Base-by-base conservation (phyloP, 2,113 vertebrate species). In the pig (Sus scrofa) region DNA sequence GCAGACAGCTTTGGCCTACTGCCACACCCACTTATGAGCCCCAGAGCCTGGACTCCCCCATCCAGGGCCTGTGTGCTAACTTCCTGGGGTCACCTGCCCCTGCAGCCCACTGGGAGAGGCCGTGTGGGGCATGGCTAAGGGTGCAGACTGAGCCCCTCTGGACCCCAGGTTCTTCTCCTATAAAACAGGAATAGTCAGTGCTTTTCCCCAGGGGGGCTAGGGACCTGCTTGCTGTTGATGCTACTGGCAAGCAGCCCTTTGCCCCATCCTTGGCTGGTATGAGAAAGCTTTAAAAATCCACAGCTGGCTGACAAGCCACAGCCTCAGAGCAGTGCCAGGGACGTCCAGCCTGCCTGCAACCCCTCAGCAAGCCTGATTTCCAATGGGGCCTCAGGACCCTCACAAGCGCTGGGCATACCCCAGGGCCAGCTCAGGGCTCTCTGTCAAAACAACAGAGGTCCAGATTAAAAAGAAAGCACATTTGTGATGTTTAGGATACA, bases 391-490 rank as follows among this genome's bases (percentile, higher is more conserved):
- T 50, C 39, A 19, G n/a, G 26, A 73, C 26, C 75, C 75, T 32
- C 62, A 54, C 13, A 15, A 52, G 50, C 91, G 52, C 32, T 44
- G 14, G 71, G 58, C 16, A 58, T 19, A 84, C 44, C 34, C 78
- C 8, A 22, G 75, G 39, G 78, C 77, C 82, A 62, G 24, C 73
- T 62, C 44, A 91, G 65, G 15, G 18, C 13, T 20, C 13, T 18
- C 15, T 71, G 12, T 30, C 70, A 19, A 20, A 68, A 70, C 91
- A 6, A 27, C n/a, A 2, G 37, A 65, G 37, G 90, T 87, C 89
- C 56, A 97, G 56, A 83, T 63, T 58, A 50, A 94, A 93, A 95
- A 65, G 24, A 93, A 96, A 83, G 67, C 9, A 97, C 12, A 82
- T 83, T 95, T 94, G 56, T 97, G 83, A 93, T 15, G 32, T 19